Evolutionary conservation across 2,797 vertebrate genomes (phyloP).

Genomic region (Dallia pectoralis): DNA sequence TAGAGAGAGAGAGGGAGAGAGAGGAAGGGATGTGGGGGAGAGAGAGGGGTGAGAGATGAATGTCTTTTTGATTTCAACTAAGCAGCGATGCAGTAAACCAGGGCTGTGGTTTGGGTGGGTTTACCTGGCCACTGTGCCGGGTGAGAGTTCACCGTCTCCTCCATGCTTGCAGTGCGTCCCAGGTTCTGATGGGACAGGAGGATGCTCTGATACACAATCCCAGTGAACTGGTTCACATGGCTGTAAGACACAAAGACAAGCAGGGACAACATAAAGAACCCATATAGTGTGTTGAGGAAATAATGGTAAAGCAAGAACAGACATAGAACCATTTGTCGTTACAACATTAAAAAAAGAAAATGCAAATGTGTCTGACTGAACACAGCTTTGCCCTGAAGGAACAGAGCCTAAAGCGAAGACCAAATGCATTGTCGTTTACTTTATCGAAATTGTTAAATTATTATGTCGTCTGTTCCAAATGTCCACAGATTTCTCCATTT

Average conservation of each 20-base stretch:
- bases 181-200: conserved; percentile 84
- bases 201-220: conserved; percentile 90
- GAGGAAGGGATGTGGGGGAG: conserved; percentile 38
- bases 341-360: too few species aligned
- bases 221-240: conserved; percentile 93
- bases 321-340: too few species aligned
- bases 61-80: too few species aligned
- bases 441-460: too few species aligned
- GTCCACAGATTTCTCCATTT: too few species aligned
- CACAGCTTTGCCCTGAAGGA: too few species aligned
- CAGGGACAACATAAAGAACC: neutral
- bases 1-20: conserved; percentile 32
- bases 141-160: conserved; percentile 86
- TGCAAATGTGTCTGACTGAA: too few species aligned
- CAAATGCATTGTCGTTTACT: too few species aligned
- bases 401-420: too few species aligned
- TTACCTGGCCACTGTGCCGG: conserved; percentile 98
- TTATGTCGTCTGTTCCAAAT: too few species aligned
- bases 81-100: too few species aligned
- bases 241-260: conserved; percentile 57
- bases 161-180: conserved; percentile 78
- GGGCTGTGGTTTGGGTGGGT: conserved; percentile 12
- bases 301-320: neutral
- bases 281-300: neutral
- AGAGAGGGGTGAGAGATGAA: conserved; percentile 22